phyloP scores from a whole-genome alignment of 23 tunicate genomes.

The Ciona savignyi region DNA sequence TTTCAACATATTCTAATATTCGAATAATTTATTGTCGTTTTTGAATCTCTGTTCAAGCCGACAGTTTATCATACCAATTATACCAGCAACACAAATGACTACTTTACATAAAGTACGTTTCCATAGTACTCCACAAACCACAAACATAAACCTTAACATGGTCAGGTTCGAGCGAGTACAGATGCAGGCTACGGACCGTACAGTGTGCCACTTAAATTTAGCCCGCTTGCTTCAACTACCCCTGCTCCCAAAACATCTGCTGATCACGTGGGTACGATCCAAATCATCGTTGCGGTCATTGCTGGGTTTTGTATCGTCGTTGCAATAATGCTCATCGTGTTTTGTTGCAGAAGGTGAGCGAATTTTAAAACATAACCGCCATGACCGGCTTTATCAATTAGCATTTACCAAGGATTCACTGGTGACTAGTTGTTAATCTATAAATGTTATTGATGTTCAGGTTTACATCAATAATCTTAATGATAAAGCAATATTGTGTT shows the following conservation, averaged over 20 bases:
- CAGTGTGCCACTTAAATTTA: slow-evolving; percentile 42
- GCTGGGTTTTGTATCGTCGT: slow-evolving; percentile 44
- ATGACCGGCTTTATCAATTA: too few species aligned
- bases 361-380: too few species aligned
- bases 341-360: slow-evolving; percentile 54
- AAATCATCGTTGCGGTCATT: slow-evolving; percentile 29
- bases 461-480: not conserved
- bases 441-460: too few species aligned
- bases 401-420: too few species aligned
- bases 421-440: too few species aligned
- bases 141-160: not conserved
- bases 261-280: slow-evolving; percentile 2
- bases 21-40: too few species aligned
- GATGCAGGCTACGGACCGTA: slow-evolving; percentile 67
- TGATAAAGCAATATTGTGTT: not conserved
- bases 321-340: slow-evolving; percentile 24
- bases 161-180: slow-evolving; percentile 81
- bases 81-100: not conserved
- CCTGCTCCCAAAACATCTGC: slow-evolving; percentile 4
- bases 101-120: not conserved
- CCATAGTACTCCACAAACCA: not conserved
- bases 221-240: slow-evolving; percentile 11
- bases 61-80: too few species aligned
- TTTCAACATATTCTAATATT: too few species aligned
- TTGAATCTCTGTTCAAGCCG: too few species aligned